These are phyloP conservation scores for Dendrolimus houi DNA, from an alignment of 2,888 invertebrate genomes.

Conservation along the genomic window DNA sequence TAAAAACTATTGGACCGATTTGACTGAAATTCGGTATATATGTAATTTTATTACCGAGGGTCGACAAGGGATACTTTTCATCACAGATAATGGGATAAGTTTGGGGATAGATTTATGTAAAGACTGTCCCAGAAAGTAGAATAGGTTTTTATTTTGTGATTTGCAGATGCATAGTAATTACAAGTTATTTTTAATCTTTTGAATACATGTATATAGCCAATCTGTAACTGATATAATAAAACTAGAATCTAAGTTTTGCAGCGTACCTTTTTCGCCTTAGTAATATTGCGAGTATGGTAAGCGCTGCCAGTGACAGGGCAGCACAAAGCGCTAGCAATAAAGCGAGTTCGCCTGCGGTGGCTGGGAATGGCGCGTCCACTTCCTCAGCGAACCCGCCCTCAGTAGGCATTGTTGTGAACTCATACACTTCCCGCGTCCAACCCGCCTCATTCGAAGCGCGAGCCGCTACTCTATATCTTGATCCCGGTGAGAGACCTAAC, in stretches of 20 bases:
- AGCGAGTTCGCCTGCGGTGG: constrained; percentile 62
- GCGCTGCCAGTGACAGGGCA: constrained; percentile 70
- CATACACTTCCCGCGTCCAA: constrained; percentile 76
- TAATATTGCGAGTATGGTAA: constrained; percentile 76
- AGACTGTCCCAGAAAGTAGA: no score
- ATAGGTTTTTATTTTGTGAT: no score
- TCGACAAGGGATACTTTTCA: no score
- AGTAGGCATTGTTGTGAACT: constrained; percentile 73
- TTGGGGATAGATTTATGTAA: no score
- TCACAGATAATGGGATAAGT: no score
- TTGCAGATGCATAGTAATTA: no score
- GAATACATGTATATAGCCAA: no score
- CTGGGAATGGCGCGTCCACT: constrained; percentile 65
- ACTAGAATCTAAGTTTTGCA: not conserved
- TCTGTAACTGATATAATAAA: not conserved
- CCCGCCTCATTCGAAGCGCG: constrained; percentile 79
- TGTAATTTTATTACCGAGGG: no score
- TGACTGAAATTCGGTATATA: no score
- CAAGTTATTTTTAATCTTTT: no score
- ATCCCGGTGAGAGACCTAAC: constrained; percentile 69
- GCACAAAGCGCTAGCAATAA: constrained; percentile 73
- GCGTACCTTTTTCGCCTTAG: constrained; percentile 68
- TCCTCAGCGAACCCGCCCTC: constrained; percentile 71
- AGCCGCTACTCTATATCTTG: constrained; percentile 77
- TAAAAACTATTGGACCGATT: no score